phyloP scores from a whole-genome alignment of 2,797 vertebrate species.

The Oreochromis mossambicus region DNA sequence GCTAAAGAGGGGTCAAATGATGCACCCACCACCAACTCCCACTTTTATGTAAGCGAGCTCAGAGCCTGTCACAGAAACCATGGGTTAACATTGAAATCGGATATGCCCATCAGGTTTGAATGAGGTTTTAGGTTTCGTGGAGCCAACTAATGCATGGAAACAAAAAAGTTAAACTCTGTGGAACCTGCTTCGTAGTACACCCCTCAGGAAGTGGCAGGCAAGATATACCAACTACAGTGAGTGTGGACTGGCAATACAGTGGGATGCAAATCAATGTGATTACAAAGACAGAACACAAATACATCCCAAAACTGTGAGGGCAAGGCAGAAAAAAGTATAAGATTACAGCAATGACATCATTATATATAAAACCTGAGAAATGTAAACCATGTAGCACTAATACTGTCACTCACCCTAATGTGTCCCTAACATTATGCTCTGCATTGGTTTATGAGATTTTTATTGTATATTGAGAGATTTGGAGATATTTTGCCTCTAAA shows the following conservation, averaged over 20 bases:
- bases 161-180: not conserved
- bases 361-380: not conserved
- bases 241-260: not conserved
- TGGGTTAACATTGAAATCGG: not conserved
- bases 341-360: not conserved
- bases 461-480: not conserved
- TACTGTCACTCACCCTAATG: not conserved
- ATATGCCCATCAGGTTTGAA: not conserved
- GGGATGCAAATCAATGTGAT: conserved; percentile 15
- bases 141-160: not conserved
- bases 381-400: not conserved
- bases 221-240: not conserved
- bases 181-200: not conserved
- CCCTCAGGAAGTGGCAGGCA: not conserved
- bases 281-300: not conserved
- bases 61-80: not conserved
- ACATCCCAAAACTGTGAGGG: not conserved
- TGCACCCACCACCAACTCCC: not conserved
- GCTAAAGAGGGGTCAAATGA: not conserved
- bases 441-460: not conserved
- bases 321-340: not conserved
- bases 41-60: not conserved
- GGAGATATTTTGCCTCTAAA: not conserved
- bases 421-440: not conserved
- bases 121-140: not conserved